A percentile compares a stretch with the other conserved stretches of the same genome.
These are phyloP conservation scores for Bathynomus jamesi DNA, from an alignment of 1,140 invertebrate species.

Conservation along the genomic window DNA sequence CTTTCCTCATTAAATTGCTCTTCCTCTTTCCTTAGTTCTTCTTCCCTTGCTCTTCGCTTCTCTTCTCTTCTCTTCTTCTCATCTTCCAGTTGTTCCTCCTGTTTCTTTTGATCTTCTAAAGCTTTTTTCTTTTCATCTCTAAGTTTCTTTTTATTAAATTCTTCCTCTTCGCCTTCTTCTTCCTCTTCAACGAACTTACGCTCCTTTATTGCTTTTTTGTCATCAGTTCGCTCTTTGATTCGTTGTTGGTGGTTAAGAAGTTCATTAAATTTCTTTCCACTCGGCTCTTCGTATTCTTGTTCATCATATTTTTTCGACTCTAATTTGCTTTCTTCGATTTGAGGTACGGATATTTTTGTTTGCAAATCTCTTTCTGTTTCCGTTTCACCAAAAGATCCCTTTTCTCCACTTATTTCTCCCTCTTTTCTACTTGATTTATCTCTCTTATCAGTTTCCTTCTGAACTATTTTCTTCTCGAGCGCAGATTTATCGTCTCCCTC, in stretches of 20 bases:
- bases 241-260: constrained; percentile 21
- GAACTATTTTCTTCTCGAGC: no score
- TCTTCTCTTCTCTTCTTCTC: constrained; percentile 31
- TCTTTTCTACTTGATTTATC: constrained; percentile 35
- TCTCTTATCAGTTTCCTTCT: no score
- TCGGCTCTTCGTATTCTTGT: constrained; percentile 27
- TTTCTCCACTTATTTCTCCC: constrained; percentile 26
- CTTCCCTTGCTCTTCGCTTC: constrained; percentile 31
- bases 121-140: constrained; percentile 30
- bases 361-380: constrained; percentile 30
- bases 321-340: constrained; percentile 28
- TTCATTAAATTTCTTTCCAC: neutral
- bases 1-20: constrained; percentile 32
- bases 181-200: neutral
- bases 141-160: constrained; percentile 38
- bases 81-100: constrained; percentile 30
- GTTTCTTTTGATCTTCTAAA: constrained; percentile 29
- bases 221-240: constrained; percentile 6
- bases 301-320: constrained; percentile 33
- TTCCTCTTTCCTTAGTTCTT: constrained; percentile 33
- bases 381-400: constrained; percentile 32
- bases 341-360: constrained; percentile 33
- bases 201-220: neutral
- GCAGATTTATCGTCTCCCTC: no score
- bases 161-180: constrained; percentile 31